Percentiles rank a stretch among this genome's conserved stretches.
Evolutionary conservation across 2,797 vertebrate genomes (phyloP).

Genomic region (Neosalanx taihuensis): DNA sequence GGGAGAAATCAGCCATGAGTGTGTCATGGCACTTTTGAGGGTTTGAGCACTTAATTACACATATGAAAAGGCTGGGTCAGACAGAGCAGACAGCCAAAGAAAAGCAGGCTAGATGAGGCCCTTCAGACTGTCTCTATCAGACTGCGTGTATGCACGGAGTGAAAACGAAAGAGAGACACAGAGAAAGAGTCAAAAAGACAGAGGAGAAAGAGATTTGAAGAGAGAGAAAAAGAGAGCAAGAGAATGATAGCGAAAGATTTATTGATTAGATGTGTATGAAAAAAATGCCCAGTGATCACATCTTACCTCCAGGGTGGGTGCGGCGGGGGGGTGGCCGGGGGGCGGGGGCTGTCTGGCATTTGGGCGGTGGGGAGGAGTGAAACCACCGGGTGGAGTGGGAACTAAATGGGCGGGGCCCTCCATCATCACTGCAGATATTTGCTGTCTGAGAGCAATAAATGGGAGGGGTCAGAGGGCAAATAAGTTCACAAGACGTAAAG

Average conservation of each 20-base stretch:
- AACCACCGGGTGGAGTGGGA: conserved; percentile 56
- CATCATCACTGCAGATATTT: conserved; percentile 79
- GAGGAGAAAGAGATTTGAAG: neutral
- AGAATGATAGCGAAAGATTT: neutral
- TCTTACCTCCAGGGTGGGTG: neutral
- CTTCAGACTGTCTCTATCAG: conserved; percentile 71
- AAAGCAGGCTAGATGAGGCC: conserved; percentile 70
- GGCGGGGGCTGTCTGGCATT: neutral
- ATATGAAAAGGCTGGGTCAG: conserved; percentile 68
- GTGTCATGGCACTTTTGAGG: conserved; percentile 68
- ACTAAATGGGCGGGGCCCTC: conserved; percentile 47
- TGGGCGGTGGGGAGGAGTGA: conserved; percentile 10
- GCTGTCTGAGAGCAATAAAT: conserved; percentile 74
- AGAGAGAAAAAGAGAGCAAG: neutral
- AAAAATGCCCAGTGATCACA: neutral
- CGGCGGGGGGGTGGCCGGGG: neutral
- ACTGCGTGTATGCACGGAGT: conserved; percentile 46
- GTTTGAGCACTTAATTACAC: conserved; percentile 76
- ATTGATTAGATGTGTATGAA: neutral
- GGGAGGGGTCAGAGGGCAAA: conserved; percentile 80
- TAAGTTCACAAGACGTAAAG: conserved; percentile 79
- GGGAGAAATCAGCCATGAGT: conserved; percentile 69
- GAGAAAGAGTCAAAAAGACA: neutral
- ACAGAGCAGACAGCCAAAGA: conserved; percentile 72
- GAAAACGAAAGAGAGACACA: neutral